Conservation (phyloP, 2,797 vertebrate species). For the Malurus splendens region DNA sequence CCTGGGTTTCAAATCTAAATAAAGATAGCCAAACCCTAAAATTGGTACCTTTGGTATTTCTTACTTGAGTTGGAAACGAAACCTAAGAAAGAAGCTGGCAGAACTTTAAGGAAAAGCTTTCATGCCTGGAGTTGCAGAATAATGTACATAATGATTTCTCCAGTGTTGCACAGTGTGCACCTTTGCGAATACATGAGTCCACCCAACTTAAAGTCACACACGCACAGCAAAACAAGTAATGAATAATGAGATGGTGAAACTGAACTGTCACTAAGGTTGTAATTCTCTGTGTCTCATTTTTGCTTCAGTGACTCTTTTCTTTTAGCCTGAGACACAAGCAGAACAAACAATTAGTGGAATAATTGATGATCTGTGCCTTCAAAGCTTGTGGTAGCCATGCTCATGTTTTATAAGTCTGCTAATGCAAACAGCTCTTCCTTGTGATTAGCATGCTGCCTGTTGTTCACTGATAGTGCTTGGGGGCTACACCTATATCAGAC, state of each 20-base stretch:
- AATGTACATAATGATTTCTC: conserved; percentile 56
- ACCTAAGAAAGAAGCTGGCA: conserved; percentile 2
- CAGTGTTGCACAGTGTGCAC: conserved; percentile 59
- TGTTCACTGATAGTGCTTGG: conserved; percentile 25
- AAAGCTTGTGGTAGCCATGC: conserved; percentile 69
- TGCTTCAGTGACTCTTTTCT: conserved; percentile 73
- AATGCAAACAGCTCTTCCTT: conserved; percentile 65
- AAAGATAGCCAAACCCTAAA: background rate
- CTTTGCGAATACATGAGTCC: conserved; percentile 60
- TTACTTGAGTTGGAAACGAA: background rate
- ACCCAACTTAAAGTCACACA: conserved; percentile 74
- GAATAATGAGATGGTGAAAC: conserved; percentile 75
- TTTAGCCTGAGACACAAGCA: conserved; percentile 76
- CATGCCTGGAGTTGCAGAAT: conserved; percentile 45
- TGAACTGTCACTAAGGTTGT: conserved; percentile 68
- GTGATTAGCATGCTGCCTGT: conserved; percentile 69
- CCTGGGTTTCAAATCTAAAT: background rate
- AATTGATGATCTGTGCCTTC: conserved; percentile 77
- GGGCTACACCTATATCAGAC: conserved; percentile 34
- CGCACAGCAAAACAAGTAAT: conserved; percentile 75
- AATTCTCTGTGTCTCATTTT: conserved; percentile 77
- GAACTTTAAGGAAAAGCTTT: conserved; percentile 45
- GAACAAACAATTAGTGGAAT: conserved; percentile 80
- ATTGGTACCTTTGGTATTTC: background rate
- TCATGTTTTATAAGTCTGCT: conserved; percentile 67